A percentile compares a stretch with the other conserved stretches of the same genome.
phyloP scores from a whole-genome alignment of 2,888 invertebrate species.

The Drosophila setosimentum region DNA sequence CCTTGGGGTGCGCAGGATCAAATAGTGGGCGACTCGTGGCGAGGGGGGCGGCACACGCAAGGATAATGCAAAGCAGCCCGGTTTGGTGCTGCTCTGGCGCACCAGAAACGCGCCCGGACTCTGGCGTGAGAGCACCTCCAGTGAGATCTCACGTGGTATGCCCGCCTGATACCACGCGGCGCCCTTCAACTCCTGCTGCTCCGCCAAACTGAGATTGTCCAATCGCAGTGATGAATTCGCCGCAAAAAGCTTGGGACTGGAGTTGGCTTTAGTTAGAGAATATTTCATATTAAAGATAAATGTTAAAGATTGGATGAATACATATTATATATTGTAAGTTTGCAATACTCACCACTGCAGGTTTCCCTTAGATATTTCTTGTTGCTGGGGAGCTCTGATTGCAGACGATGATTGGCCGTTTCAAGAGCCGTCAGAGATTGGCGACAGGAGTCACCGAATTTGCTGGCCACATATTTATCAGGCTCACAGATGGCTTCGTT shows the following conservation, averaged over 20 bases:
- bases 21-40: constrained; percentile 94
- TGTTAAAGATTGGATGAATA: background rate
- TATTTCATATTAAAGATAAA: background rate
- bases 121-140: constrained; percentile 95
- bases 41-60: constrained; percentile 96
- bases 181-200: constrained; percentile 92
- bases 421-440: constrained; percentile 85
- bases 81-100: constrained; percentile 96
- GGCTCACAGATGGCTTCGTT: constrained; percentile 91
- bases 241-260: constrained; percentile 86
- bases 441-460: constrained; percentile 85
- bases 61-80: constrained; percentile 96
- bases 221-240: constrained; percentile 84
- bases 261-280: constrained; percentile 78
- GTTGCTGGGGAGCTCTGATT: constrained; percentile 82
- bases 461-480: constrained; percentile 86
- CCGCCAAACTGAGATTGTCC: constrained; percentile 89
- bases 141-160: constrained; percentile 96
- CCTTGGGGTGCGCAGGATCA: constrained; percentile 94
- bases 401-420: constrained; percentile 80
- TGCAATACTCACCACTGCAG: constrained; percentile 78
- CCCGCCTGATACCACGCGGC: constrained; percentile 99
- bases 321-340: background rate
- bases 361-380: constrained; percentile 85
- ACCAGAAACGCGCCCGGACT: constrained; percentile 98